Percentiles rank a stretch among this genome's conserved stretches.
Evolutionary conservation across 1,140 invertebrate species (phyloP).

Genomic region (Anadara kagoshimensis): DNA sequence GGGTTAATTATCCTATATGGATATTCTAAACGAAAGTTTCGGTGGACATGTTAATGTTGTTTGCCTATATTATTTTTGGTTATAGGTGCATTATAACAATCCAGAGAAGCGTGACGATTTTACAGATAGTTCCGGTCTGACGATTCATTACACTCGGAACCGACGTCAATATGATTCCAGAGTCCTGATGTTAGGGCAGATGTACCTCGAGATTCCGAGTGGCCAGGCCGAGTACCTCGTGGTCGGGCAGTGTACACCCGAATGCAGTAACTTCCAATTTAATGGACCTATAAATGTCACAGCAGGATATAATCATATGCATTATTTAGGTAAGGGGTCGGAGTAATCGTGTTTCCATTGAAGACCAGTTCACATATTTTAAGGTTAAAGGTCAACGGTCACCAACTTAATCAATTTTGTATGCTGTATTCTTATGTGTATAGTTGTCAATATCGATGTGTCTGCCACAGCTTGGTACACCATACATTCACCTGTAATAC

Average conservation of each 20-base stretch:
- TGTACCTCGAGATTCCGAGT: slow-evolving; percentile 42
- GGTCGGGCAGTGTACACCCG: slow-evolving; percentile 25
- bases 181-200: slow-evolving; percentile 32
- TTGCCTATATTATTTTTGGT: background rate
- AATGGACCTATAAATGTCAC: slow-evolving; percentile 35
- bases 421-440: too few species aligned
- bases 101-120: slow-evolving; percentile 9
- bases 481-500: too few species aligned
- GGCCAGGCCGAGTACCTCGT: background rate
- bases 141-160: slow-evolving; percentile 42
- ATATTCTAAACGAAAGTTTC: too few species aligned
- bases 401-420: too few species aligned
- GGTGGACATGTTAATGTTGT: too few species aligned
- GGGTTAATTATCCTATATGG: too few species aligned
- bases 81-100: slow-evolving; percentile 51
- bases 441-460: too few species aligned
- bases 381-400: too few species aligned
- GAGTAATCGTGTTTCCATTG: background rate
- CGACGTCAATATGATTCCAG: slow-evolving; percentile 38
- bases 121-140: slow-evolving; percentile 43
- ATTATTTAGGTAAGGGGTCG: slow-evolving; percentile 38
- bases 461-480: too few species aligned
- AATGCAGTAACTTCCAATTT: slow-evolving; percentile 27
- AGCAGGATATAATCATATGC: slow-evolving; percentile 47
- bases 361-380: background rate